Evolutionary conservation across 2,888 invertebrate genomes (phyloP), one percentile per base, ranked within the genome.

Genomic region (Phalangium opilio): DNA sequence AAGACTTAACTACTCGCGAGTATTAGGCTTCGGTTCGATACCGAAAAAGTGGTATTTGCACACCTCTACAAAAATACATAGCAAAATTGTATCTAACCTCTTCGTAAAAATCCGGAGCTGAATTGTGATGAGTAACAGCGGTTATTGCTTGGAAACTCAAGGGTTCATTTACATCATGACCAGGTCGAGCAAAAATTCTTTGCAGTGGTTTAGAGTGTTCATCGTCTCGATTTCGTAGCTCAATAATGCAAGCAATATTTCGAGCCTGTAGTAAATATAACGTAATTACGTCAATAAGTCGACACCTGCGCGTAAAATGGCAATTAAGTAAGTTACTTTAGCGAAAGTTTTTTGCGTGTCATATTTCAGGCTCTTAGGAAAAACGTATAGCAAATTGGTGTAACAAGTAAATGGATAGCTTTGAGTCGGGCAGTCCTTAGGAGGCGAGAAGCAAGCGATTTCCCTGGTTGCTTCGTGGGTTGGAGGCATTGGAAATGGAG

Each of bases 321-420:
- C 27, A 27, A 27, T n/a, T n/a, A 27, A 27, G 27, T 27, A 27
- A 27, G 49, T 45, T 52, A 67, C 69, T 63, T 91, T 74, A 0
- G 83, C 80, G 62, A 91, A 91, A 59, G 81, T 73, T 64, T 89
- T 90, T 67, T 93, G 91, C 43, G 82, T 80, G 66, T 91, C 93
- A 61, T 87, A 91, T 64, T 79, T 82, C 47, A 95, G 70, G 47
- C 73, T 73, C 56, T 82, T 70, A 1, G 96, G 96, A 63, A 93
- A 89, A 14, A 96, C 80, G 66, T 89, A 96, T 35, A 96, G 71
- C 64, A 90, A 83, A 68, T 96, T 95, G 20, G 80, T 70, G 67
- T 81, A 93, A 18, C 77, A 78, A 2, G 83, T 81, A 62, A 82
- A 81, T 0, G 91, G 89, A 65, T 83, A 77, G 20, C 78, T 73